Conservation (phyloP, 2,888 invertebrate genomes). For the Lasioglossum leucozonium region DNA sequence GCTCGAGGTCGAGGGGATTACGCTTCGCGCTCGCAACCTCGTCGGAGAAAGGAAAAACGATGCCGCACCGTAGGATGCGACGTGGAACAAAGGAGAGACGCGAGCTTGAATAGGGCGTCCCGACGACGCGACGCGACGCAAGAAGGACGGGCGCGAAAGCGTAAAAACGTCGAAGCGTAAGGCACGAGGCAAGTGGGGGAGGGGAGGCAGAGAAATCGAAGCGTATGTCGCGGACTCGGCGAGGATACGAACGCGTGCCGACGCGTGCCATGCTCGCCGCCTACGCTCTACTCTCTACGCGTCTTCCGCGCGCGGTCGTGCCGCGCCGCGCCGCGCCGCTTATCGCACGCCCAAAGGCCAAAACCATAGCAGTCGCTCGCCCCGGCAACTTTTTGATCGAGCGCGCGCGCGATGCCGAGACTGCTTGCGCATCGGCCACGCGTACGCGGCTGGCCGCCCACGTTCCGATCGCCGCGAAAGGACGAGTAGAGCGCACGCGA, state of each 20-base stretch:
- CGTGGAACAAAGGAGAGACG: conserved; percentile 15
- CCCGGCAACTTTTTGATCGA: not conserved
- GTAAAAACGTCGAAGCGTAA: not conserved
- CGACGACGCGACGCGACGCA: not conserved
- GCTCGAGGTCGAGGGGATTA: conserved; percentile 40
- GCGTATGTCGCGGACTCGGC: conserved; percentile 14
- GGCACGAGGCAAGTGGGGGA: not conserved
- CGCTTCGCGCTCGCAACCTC: not conserved
- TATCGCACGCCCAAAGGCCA: conserved; percentile 2
- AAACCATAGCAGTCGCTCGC: not conserved
- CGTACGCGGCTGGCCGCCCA: conserved; percentile 36
- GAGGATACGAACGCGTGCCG: conserved; percentile 57
- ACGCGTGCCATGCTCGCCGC: conserved; percentile 64
- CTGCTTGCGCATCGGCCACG: conserved; percentile 22
- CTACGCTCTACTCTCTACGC: conserved; percentile 52
- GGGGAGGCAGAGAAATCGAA: not conserved
- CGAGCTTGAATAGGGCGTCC: not conserved
- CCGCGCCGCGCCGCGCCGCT: not conserved
- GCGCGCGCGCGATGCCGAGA: not conserved
- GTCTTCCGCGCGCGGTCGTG: conserved; percentile 9
- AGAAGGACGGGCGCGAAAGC: not conserved
- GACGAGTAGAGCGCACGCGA: conserved; percentile 1
- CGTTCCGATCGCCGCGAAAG: conserved; percentile 5
- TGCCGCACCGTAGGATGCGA: not conserved
- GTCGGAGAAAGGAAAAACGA: conserved; percentile 45